These are phyloP conservation scores for Ianthella basta DNA, from an alignment of 37 sponge, comb jelly and placozoan genomes.

Conservation along the genomic window DNA sequence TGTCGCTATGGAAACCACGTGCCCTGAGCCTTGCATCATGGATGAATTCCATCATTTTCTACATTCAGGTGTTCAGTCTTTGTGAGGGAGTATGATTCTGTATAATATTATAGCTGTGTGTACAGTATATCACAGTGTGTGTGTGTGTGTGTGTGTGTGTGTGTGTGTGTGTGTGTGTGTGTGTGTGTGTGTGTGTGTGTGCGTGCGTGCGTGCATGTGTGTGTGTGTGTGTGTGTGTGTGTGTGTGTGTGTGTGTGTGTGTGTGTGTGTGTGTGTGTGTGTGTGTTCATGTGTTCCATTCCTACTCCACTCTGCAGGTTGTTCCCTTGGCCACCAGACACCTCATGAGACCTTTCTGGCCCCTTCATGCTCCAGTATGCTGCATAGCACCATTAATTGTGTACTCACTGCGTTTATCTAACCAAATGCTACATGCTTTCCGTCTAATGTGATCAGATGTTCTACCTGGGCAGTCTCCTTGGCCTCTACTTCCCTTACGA, in stretches of 20 bases:
- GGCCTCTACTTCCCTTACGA: constrained; percentile 72
- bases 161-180: constrained; percentile 38
- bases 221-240: constrained; percentile 52
- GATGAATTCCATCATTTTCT: too few species aligned
- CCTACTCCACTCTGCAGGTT: background rate
- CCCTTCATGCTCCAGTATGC: background rate
- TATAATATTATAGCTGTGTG: too few species aligned
- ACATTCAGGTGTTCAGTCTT: too few species aligned
- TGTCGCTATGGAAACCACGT: too few species aligned
- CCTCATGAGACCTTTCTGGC: background rate
- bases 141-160: background rate
- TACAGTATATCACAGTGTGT: constrained; percentile 56
- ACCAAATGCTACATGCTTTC: background rate
- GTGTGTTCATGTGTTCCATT: constrained; percentile 38
- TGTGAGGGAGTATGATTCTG: too few species aligned
- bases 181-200: constrained; percentile 52
- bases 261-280: constrained; percentile 46
- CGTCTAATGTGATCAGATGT: too few species aligned
- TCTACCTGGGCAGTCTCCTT: constrained; percentile 54
- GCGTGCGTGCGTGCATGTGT: constrained; percentile 44
- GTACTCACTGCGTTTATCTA: background rate
- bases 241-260: constrained; percentile 45
- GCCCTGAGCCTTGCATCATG: too few species aligned
- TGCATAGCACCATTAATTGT: constrained; percentile 19
- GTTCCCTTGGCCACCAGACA: background rate